Evolutionary conservation across 2,797 vertebrate species (phyloP).

Genomic region (Dendrocincla tyrannina): DNA sequence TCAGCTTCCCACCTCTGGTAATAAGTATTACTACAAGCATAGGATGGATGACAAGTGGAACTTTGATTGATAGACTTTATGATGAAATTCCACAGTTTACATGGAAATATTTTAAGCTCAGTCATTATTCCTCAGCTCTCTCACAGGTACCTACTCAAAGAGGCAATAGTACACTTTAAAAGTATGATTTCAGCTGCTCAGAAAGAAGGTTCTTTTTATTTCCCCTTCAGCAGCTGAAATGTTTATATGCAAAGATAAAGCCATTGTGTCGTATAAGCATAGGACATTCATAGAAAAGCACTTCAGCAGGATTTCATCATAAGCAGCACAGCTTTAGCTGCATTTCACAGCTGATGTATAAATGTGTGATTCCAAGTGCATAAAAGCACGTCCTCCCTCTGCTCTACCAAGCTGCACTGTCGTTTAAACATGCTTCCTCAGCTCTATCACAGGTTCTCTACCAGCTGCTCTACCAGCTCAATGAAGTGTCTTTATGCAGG

Average conservation of each 20-base stretch:
- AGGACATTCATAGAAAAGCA: background rate
- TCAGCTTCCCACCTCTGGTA: background rate
- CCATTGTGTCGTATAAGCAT: background rate
- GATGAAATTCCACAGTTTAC: constrained; percentile 13
- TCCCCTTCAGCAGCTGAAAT: constrained; percentile 4
- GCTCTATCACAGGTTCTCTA: background rate
- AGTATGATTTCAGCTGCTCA: background rate
- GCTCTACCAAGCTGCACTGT: background rate
- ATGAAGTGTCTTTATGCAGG: background rate
- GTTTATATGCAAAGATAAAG: constrained; percentile 26
- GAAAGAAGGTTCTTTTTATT: constrained; percentile 8
- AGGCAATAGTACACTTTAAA: background rate
- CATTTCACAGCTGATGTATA: background rate
- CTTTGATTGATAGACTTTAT: constrained; percentile 38
- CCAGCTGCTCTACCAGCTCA: background rate
- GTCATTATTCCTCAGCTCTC: constrained; percentile 5
- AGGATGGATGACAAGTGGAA: background rate
- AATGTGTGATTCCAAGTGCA: background rate
- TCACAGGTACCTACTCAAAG: background rate
- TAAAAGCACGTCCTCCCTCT: background rate
- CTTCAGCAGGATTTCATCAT: constrained; percentile 4
- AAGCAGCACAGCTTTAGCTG: constrained; percentile 14
- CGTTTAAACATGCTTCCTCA: background rate
- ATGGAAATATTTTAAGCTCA: constrained; percentile 24
- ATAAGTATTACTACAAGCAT: background rate